Conservation (phyloP, 2,888 invertebrate species). For the Sialis fuliginosa region DNA sequence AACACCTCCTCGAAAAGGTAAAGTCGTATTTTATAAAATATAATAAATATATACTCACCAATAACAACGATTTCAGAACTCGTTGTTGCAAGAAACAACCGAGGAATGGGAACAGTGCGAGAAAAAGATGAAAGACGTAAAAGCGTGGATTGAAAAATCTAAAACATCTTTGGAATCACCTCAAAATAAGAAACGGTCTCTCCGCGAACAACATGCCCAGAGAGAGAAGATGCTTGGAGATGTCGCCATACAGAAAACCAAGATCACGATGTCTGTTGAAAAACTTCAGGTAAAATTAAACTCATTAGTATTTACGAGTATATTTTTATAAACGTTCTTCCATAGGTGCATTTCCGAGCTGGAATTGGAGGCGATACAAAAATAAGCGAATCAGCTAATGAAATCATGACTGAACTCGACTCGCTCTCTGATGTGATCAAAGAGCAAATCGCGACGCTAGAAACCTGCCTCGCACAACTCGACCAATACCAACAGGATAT, state of each 20-base stretch:
- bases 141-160: slow-evolving; percentile 78
- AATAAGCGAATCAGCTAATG: slow-evolving; percentile 52
- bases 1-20: slow-evolving; percentile 70
- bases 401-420: slow-evolving; percentile 51
- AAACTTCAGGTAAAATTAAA: slow-evolving; percentile 57
- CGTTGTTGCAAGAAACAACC: slow-evolving; percentile 73
- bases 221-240: slow-evolving; percentile 78
- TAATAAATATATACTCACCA: not conserved
- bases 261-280: slow-evolving; percentile 74
- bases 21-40: slow-evolving; percentile 16
- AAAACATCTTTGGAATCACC: slow-evolving; percentile 57
- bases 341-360: slow-evolving; percentile 72
- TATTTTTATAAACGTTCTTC: slow-evolving; percentile 2
- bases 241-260: slow-evolving; percentile 75
- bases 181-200: slow-evolving; percentile 70
- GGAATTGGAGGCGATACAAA: slow-evolving; percentile 66
- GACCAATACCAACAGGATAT: slow-evolving; percentile 80
- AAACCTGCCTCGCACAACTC: slow-evolving; percentile 63
- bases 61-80: slow-evolving; percentile 43
- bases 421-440: slow-evolving; percentile 39
- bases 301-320: not conserved
- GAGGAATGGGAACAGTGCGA: slow-evolving; percentile 96
- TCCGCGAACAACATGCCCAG: slow-evolving; percentile 70
- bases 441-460: slow-evolving; percentile 47
- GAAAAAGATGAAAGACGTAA: slow-evolving; percentile 78